Percentiles rank a stretch among this genome's conserved stretches.
phyloP scores from a whole-genome alignment of 2,113 vertebrate species.

The Zosterops borbonicus region DNA sequence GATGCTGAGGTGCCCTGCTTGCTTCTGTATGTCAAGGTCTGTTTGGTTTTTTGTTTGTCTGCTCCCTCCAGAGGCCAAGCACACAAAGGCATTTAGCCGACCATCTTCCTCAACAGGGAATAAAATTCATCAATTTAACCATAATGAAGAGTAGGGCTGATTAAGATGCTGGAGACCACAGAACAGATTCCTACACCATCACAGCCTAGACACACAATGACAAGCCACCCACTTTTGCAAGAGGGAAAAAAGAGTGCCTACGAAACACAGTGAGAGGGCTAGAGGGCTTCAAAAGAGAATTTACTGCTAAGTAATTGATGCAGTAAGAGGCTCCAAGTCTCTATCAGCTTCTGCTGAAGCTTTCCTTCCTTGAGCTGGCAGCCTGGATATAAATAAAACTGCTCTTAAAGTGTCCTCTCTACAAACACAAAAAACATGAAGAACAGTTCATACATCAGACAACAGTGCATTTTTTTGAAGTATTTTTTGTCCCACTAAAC shows the following conservation, averaged over 20 bases:
- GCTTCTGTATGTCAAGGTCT: background rate
- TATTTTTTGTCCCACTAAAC: background rate
- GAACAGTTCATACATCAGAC: background rate
- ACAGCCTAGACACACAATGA: background rate
- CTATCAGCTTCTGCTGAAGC: background rate
- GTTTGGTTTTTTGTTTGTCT: background rate
- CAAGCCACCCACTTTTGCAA: background rate
- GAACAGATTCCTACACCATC: background rate
- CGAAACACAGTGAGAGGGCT: background rate
- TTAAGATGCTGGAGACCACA: background rate
- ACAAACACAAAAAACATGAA: background rate
- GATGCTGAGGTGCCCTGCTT: background rate
- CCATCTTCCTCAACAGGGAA: background rate
- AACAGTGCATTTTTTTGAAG: background rate
- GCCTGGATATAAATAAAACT: background rate
- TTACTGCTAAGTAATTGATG: background rate
- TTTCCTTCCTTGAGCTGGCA: background rate
- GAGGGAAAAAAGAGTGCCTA: background rate
- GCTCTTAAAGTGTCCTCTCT: background rate
- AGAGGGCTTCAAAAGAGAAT: background rate
- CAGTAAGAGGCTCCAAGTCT: background rate
- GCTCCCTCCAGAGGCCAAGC: constrained; percentile 15
- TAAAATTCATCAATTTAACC: background rate
- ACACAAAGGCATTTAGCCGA: background rate
- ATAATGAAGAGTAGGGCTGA: background rate